Evolutionary conservation across 1,140 invertebrate species (phyloP).

Genomic region (Macrobrachium nipponense): DNA sequence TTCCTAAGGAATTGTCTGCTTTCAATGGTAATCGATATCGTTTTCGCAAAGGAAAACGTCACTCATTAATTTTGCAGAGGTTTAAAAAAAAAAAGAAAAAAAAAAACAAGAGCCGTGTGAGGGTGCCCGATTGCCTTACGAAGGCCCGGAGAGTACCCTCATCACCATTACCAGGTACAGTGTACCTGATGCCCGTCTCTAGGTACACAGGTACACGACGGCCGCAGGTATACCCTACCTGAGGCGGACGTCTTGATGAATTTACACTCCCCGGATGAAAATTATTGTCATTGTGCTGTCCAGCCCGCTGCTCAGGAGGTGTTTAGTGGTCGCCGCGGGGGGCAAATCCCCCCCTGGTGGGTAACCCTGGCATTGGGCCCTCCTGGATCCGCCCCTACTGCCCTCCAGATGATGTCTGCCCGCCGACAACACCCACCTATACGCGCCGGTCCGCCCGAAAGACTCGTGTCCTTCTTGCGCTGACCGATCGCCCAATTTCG

Average conservation of each 20-base stretch:
- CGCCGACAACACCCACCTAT: neutral
- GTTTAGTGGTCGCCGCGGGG: slow-evolving; percentile 59
- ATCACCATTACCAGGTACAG: no score
- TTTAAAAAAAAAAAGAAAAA: no score
- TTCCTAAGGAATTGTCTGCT: no score
- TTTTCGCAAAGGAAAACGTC: no score
- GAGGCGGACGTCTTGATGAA: slow-evolving; percentile 55
- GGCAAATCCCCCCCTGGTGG: slow-evolving; percentile 61
- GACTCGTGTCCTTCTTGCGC: slow-evolving; percentile 31
- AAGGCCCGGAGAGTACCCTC: no score
- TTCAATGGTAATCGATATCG: no score
- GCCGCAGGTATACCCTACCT: neutral
- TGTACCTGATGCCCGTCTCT: no score
- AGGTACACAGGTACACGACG: neutral
- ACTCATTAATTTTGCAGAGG: no score
- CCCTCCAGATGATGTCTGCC: slow-evolving; percentile 32
- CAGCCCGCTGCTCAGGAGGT: slow-evolving; percentile 46
- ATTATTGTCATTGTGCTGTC: slow-evolving; percentile 62
- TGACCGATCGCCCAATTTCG: slow-evolving; percentile 34
- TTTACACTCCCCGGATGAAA: slow-evolving; percentile 59
- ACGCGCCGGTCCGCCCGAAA: neutral
- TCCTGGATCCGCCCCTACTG: slow-evolving; percentile 55
- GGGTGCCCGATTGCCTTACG: no score
- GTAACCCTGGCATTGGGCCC: slow-evolving; percentile 55
- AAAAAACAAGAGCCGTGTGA: no score